Percentiles rank a stretch among this genome's conserved stretches.
These are phyloP conservation scores for Ciconia boyciana DNA, from an alignment of 2,113 vertebrate species.

Conservation along the genomic window DNA sequence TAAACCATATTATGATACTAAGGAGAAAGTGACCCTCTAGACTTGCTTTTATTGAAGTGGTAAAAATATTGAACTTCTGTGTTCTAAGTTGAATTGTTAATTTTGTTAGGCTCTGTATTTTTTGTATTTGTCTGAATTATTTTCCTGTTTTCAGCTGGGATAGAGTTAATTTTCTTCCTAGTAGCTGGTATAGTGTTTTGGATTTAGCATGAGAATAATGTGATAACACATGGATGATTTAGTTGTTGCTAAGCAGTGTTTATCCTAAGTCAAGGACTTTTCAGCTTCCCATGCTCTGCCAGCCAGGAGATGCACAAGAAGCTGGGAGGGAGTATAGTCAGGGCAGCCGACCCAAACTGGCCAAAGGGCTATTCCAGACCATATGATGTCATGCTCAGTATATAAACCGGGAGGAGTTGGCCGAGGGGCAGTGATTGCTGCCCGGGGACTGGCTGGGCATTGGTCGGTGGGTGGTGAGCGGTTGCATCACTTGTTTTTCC, in stretches of 20 bases:
- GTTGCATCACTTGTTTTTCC: too few species aligned
- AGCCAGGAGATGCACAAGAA: background rate
- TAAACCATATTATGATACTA: background rate
- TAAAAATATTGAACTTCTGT: background rate
- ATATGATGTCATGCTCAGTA: background rate
- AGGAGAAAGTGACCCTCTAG: background rate
- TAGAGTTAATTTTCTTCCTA: background rate
- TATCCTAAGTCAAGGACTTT: background rate
- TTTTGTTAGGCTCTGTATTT: background rate
- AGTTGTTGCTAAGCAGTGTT: background rate
- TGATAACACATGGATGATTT: background rate
- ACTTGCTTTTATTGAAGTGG: background rate
- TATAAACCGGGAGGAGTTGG: background rate
- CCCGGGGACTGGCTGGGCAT: too few species aligned
- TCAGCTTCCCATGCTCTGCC: background rate
- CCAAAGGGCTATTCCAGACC: background rate
- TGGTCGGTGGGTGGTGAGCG: too few species aligned
- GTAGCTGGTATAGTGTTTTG: background rate
- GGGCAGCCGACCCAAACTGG: background rate
- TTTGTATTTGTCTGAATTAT: background rate
- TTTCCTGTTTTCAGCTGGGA: background rate
- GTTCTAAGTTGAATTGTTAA: background rate
- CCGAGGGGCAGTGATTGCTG: background rate
- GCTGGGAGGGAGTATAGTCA: background rate
- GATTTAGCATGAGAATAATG: background rate